These are phyloP conservation scores for Phalacrocorax carbo DNA, from an alignment of 2,113 vertebrate species.

Conservation along the genomic window DNA sequence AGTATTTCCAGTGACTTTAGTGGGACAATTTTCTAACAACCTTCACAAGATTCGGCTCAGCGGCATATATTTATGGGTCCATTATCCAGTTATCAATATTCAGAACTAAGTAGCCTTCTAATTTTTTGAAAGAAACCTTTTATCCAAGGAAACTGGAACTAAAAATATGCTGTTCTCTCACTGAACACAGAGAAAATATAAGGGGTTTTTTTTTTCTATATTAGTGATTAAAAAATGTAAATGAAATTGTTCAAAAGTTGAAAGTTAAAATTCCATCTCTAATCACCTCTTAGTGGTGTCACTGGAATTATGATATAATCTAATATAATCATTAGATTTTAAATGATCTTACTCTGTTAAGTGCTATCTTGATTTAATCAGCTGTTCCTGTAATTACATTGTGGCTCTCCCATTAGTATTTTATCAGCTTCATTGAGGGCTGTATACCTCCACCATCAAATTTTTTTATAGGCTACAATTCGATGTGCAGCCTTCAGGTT, in stretches of 20 bases:
- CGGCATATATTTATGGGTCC: background rate
- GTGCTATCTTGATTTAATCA: conserved; percentile 12
- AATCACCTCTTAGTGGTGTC: background rate
- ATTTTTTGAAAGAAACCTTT: background rate
- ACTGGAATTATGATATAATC: background rate
- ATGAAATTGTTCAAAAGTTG: background rate
- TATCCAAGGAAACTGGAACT: background rate
- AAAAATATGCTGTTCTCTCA: background rate
- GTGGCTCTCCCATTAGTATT: background rate
- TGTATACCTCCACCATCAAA: background rate
- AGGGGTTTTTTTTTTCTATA: background rate
- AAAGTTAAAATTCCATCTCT: background rate
- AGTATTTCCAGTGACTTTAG: background rate
- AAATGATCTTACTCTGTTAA: background rate
- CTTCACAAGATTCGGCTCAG: background rate
- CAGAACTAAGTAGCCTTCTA: background rate
- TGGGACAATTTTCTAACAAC: background rate
- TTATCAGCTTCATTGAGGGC: background rate
- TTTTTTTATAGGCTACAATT: background rate
- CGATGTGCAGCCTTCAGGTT: background rate
- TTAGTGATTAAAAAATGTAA: background rate
- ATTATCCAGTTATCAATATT: background rate
- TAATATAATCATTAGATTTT: background rate
- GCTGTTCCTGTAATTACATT: background rate
- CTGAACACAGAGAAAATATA: background rate